phyloP scores from a whole-genome alignment of 2,888 invertebrate species.

The Odiellus spinosus region DNA sequence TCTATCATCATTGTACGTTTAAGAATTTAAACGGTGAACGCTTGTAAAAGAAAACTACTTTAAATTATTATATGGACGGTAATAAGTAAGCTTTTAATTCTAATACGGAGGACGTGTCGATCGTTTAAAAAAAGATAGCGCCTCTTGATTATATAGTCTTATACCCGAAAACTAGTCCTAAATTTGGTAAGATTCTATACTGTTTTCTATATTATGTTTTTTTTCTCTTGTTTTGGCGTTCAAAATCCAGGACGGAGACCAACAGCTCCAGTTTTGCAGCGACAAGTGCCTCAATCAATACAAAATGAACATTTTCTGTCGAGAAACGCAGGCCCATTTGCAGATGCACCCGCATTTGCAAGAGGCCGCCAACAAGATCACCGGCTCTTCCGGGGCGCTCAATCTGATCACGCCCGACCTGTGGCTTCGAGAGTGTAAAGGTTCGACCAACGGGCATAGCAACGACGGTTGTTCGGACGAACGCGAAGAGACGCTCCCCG shows the following conservation, averaged over 20 bases:
- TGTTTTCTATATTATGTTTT: too few relatives aligned
- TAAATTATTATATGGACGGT: too few relatives aligned
- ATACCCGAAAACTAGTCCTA: too few relatives aligned
- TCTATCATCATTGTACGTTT: too few relatives aligned
- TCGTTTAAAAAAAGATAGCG: too few relatives aligned
- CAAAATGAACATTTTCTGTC: slow-evolving; percentile 92
- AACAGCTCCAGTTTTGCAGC: slow-evolving; percentile 72
- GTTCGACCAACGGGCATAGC: slow-evolving; percentile 6
- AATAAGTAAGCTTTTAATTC: too few relatives aligned
- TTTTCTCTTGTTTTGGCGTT: too few relatives aligned
- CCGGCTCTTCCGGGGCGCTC: slow-evolving; percentile 4
- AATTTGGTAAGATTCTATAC: too few relatives aligned
- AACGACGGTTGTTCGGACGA: neutral
- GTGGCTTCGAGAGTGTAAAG: slow-evolving; percentile 61
- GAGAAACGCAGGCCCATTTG: slow-evolving; percentile 78
- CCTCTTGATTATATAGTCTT: too few relatives aligned
- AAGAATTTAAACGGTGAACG: too few relatives aligned
- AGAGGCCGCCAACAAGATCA: slow-evolving; percentile 9
- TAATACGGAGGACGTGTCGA: too few relatives aligned
- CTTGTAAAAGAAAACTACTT: too few relatives aligned
- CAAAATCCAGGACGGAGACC: slow-evolving; percentile 54
- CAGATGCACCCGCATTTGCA: slow-evolving; percentile 51
- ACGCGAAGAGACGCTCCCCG: neutral
- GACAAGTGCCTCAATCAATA: slow-evolving; percentile 89
- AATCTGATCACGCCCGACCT: slow-evolving; percentile 71